Base-by-base conservation (phyloP, 2,113 vertebrate species). In the Lates calcarifer region DNA sequence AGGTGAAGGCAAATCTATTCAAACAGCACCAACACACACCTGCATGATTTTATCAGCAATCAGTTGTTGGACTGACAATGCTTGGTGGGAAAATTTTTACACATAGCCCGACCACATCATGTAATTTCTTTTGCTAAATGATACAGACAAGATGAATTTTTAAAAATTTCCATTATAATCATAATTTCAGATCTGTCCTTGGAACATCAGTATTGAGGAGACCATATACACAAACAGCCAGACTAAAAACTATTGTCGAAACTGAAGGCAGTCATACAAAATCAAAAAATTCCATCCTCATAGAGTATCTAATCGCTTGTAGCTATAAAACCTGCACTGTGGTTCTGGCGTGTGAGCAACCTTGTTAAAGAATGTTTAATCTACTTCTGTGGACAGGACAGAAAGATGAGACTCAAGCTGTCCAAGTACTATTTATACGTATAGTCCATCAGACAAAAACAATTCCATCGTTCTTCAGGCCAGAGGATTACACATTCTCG, bases 361-460 rank as follows among this genome's bases (percentile, higher is more conserved):
- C 11, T 26, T 47, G n/a, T 45, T 61, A 33, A 64, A 57, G 49
- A 66, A 45, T 41, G 69, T 26, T 71, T 5, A 41, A 45, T 39
- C 13, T 37, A 61, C 33, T 33, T 55, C 11, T 73, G 24, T 60
- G n/a, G 13, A 53, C 15, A n/a, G 10, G 28, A 49, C 15, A 56
- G 43, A 72, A 69, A 63, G 45, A 53, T n/a, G 31, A 71, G 39
- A 65, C 12, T 57, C 26, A 18, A 53, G 33, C 33, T 22, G 33
- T 43, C 26, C 26, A 51, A 10, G 11, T 60, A 60, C 72, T 85
- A 55, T 83, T 60, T 47, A 74, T 63, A n/a, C n/a, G n/a, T n/a
- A 71, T 6, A 80, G 66, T 57, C 57, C 11, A 45, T 41, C 66
- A 82, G 29, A 57, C 55, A 74, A 76, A 89, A 84, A 63, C 64